Evolutionary conservation across 1,140 invertebrate species (phyloP).

Genomic region (Microplitis demolitor): DNA sequence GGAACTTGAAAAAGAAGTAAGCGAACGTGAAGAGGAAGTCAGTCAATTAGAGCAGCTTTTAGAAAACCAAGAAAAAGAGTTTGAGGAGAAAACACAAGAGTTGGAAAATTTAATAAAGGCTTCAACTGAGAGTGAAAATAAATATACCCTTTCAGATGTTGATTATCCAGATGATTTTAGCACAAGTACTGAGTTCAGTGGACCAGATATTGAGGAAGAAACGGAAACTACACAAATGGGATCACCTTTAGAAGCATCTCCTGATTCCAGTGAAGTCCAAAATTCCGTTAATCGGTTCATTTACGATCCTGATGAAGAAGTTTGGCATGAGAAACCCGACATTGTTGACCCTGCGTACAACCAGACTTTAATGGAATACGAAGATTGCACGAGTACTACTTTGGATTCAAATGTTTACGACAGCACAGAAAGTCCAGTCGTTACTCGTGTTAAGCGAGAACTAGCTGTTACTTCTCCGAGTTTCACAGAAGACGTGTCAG

Average conservation of each 20-base stretch:
- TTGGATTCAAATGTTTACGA: too few relatives aligned
- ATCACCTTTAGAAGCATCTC: too few relatives aligned
- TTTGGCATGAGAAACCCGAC: conserved; percentile 25
- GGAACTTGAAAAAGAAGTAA: not conserved
- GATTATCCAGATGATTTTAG: not conserved
- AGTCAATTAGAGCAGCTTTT: not conserved
- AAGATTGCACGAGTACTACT: not conserved
- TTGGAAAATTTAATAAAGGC: too few relatives aligned
- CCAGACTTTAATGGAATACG: not conserved
- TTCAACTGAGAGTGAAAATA: too few relatives aligned
- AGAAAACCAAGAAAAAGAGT: not conserved
- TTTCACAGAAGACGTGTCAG: not conserved
- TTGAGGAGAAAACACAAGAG: not conserved
- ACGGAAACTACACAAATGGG: too few relatives aligned
- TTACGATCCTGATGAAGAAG: conserved; percentile 30
- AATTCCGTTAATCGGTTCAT: conserved; percentile 10
- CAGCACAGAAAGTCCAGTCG: too few relatives aligned
- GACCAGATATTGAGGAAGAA: too few relatives aligned
- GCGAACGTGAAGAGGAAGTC: not conserved
- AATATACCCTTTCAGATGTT: not conserved
- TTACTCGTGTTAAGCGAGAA: too few relatives aligned
- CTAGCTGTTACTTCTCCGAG: too few relatives aligned
- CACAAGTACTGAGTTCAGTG: too few relatives aligned
- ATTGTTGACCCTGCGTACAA: not conserved
- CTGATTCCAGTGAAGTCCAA: not conserved